Evolutionary conservation across 2,113 vertebrate genomes (phyloP).

Genomic region (Typhlomys cinereus): DNA sequence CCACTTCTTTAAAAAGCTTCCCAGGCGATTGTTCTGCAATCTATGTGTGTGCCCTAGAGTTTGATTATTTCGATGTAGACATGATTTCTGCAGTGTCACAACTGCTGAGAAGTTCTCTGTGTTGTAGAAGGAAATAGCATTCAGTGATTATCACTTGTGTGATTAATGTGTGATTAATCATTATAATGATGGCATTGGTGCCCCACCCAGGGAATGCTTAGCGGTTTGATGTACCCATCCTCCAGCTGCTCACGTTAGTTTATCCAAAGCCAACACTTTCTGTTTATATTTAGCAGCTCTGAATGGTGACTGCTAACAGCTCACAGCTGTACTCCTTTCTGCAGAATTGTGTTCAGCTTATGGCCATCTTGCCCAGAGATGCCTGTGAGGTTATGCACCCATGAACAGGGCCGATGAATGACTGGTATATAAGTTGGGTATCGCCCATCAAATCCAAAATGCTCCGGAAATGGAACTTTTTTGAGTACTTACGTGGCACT

Average conservation of each 20-base stretch:
- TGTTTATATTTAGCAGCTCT: conserved; percentile 57
- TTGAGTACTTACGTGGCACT: not conserved
- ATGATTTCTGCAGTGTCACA: not conserved
- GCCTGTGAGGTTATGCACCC: not conserved
- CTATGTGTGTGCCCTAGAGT: conserved; percentile 37
- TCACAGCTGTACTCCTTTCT: conserved; percentile 44
- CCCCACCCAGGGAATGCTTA: conserved; percentile 23
- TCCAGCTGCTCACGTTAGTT: conserved; percentile 37
- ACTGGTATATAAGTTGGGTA: not conserved
- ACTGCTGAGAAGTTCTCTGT: conserved; percentile 51
- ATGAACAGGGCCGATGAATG: conserved; percentile 10
- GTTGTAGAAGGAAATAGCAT: conserved; percentile 58
- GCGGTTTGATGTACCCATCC: not conserved
- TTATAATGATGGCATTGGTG: conserved; percentile 4
- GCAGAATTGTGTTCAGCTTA: conserved; percentile 23
- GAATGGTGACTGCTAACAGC: conserved; percentile 32
- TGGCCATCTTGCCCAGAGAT: not conserved
- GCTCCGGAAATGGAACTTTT: not conserved
- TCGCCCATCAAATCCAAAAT: not conserved
- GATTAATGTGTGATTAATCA: conserved; percentile 45
- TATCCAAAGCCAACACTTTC: conserved; percentile 7
- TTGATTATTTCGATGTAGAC: conserved; percentile 53
- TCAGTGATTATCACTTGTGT: conserved; percentile 35
- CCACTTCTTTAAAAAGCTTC: conserved; percentile 53
- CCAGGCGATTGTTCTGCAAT: conserved; percentile 23